Conservation (phyloP, 2,113 vertebrate genomes). For the Ictalurus furcatus region DNA sequence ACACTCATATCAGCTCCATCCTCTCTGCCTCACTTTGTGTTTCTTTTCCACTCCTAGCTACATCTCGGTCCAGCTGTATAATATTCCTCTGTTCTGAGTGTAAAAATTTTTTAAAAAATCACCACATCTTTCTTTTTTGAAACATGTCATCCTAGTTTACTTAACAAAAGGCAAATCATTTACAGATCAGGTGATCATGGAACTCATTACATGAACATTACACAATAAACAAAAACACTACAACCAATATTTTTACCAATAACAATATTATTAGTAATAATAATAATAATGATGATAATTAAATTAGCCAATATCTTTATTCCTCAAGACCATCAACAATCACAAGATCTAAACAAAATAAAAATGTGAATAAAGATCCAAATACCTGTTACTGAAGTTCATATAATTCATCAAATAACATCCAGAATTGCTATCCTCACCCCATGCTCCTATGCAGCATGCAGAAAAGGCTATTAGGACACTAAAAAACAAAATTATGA, state of each 20-base stretch:
- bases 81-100: not conserved
- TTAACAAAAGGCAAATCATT: not conserved
- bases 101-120: too few species aligned
- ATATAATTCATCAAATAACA: conserved; percentile 18
- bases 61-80: not conserved
- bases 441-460: conserved; percentile 20
- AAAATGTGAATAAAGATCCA: not conserved
- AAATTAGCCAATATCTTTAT: not conserved
- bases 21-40: conserved; percentile 16
- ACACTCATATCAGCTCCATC: conserved; percentile 16
- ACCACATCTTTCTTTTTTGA: not conserved
- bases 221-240: not conserved
- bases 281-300: not conserved
- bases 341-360: conserved; percentile 14
- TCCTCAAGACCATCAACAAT: conserved; percentile 2
- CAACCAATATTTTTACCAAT: not conserved
- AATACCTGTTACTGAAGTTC: conserved; percentile 26
- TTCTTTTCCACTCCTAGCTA: conserved; percentile 1
- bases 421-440: conserved; percentile 26
- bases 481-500: conserved; percentile 21
- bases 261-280: not conserved
- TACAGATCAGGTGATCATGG: not conserved
- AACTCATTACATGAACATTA: conserved; percentile 10
- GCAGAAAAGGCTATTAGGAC: conserved; percentile 23
- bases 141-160: not conserved